These are phyloP conservation scores for Poeciliopsis turneri DNA, from an alignment of 2,797 vertebrate genomes.

Conservation along the genomic window DNA sequence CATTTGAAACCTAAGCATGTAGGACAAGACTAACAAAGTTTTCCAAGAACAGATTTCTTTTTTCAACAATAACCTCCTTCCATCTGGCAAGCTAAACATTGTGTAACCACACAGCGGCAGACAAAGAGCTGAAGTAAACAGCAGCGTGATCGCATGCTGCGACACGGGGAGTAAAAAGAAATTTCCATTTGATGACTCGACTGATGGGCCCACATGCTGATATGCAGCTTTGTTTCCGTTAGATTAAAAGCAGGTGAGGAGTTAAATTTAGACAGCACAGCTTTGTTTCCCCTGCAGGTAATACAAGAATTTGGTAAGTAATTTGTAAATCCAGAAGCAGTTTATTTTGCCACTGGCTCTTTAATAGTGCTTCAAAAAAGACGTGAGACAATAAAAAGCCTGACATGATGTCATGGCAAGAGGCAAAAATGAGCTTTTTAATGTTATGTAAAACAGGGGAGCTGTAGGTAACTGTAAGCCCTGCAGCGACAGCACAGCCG, in stretches of 20 bases:
- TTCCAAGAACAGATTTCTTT: neutral
- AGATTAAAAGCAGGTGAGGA: conserved; percentile 27
- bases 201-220: neutral
- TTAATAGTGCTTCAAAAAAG: conserved; percentile 22
- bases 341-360: conserved; percentile 27
- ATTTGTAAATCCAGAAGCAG: neutral
- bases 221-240: neutral
- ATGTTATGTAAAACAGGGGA: conserved; percentile 49
- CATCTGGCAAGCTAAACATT: neutral
- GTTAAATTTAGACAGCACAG: neutral
- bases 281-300: neutral
- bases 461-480: conserved; percentile 49
- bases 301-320: conserved; percentile 34
- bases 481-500: conserved; percentile 55
- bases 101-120: conserved; percentile 19
- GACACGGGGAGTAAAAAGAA: conserved; percentile 2
- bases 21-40: neutral
- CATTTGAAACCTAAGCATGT: conserved; percentile 21
- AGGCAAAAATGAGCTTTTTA: conserved; percentile 44
- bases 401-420: conserved; percentile 15
- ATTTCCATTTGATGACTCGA: conserved; percentile 16
- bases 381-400: conserved; percentile 15
- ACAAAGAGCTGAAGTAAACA: neutral
- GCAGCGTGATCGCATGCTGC: conserved; percentile 3
- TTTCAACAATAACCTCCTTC: neutral